phyloP scores from a whole-genome alignment of 64 coral and sea anemone genomes.

The Pachyseris speciosa region DNA sequence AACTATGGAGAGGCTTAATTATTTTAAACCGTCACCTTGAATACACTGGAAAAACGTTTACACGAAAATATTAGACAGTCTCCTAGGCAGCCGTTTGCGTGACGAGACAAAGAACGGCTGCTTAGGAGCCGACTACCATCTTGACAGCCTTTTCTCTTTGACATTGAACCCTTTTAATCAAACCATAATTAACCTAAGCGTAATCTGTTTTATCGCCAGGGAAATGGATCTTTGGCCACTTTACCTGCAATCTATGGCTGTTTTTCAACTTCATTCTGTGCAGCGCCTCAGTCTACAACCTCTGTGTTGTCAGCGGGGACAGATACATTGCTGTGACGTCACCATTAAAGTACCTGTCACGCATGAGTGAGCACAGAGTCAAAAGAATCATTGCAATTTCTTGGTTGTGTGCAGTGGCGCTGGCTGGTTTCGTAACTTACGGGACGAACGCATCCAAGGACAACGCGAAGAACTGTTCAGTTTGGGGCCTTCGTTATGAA shows the following conservation, averaged over 20 bases:
- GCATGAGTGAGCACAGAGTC: constrained; percentile 42
- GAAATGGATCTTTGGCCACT: constrained; percentile 53
- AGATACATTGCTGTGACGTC: constrained; percentile 74
- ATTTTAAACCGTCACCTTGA: no score
- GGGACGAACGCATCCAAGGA: constrained; percentile 15
- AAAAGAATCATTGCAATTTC: constrained; percentile 12
- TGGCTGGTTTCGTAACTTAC: neutral
- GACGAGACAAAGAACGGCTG: no score
- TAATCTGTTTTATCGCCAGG: neutral
- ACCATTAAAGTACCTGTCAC: constrained; percentile 38
- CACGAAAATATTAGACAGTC: no score
- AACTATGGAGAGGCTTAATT: no score
- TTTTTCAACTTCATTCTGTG: constrained; percentile 64
- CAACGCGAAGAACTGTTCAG: neutral
- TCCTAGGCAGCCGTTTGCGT: no score
- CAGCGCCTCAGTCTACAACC: constrained; percentile 55
- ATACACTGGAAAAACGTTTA: no score
- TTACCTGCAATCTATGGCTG: constrained; percentile 45
- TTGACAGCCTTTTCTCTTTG: no score
- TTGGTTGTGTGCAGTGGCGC: neutral
- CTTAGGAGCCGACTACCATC: no score
- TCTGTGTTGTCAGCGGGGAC: constrained; percentile 75
- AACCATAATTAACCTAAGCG: neutral
- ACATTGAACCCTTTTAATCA: neutral
- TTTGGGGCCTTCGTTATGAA: constrained; percentile 28